Evolutionary conservation across 2,888 invertebrate species (phyloP).

Genomic region (Portevinia maculata): DNA sequence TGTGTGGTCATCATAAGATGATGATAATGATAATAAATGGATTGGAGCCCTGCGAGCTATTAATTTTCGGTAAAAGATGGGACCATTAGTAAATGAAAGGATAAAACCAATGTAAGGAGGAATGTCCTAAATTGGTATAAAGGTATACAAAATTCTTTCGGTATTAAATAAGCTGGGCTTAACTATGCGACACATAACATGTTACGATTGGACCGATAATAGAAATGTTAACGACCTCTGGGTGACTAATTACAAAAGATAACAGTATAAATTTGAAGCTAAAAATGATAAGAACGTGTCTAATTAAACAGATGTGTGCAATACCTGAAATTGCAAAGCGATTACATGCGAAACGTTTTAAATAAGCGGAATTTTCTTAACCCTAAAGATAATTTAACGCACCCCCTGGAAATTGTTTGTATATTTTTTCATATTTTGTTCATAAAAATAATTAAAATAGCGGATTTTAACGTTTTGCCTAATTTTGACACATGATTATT

Average conservation of each 20-base stretch:
- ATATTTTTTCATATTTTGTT: too few relatives aligned
- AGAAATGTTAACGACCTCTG: neutral
- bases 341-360: too few relatives aligned
- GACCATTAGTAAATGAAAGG: conserved; percentile 11
- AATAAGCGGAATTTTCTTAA: too few relatives aligned
- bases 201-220: neutral
- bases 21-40: conserved; percentile 48
- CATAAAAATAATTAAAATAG: too few relatives aligned
- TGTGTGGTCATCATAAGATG: conserved; percentile 67
- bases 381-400: too few relatives aligned
- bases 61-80: conserved; percentile 50
- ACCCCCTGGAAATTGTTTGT: too few relatives aligned
- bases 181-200: too few relatives aligned
- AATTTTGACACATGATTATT: too few relatives aligned
- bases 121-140: conserved; percentile 5
- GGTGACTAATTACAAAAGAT: neutral
- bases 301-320: neutral
- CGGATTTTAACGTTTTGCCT: too few relatives aligned
- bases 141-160: neutral
- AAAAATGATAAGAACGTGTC: neutral
- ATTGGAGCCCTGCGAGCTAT: conserved; percentile 47
- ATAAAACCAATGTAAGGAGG: neutral
- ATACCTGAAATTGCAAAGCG: neutral
- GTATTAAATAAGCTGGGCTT: neutral
- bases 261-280: neutral